A percentile compares a stretch with the other conserved stretches of the same genome.
phyloP scores from a whole-genome alignment of 2,113 vertebrate genomes.

The Candoia aspera region DNA sequence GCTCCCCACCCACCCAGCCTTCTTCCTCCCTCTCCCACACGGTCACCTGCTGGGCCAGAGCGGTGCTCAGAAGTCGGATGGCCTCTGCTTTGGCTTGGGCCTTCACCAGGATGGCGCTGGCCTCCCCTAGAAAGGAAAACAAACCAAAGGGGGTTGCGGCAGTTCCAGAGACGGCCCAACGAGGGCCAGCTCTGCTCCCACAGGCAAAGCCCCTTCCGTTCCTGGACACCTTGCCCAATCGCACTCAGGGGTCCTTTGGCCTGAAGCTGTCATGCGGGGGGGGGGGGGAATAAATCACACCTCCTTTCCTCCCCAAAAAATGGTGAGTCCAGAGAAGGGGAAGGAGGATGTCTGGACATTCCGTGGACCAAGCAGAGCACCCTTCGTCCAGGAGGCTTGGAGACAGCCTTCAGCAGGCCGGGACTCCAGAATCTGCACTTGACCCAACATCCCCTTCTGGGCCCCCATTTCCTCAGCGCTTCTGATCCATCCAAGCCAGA shows the following conservation, averaged over 20 bases:
- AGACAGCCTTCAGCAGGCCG: too few relatives aligned
- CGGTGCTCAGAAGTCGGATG: conserved; percentile 85
- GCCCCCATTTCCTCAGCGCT: too few relatives aligned
- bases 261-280: background rate
- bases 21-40: background rate
- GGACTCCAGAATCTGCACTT: too few relatives aligned
- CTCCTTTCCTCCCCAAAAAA: background rate
- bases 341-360: background rate
- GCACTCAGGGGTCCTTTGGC: background rate
- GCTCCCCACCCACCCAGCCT: rapidly evolving
- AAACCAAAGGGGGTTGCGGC: background rate
- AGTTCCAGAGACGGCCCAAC: too few relatives aligned
- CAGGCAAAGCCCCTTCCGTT: background rate
- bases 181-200: background rate
- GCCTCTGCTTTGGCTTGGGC: conserved; percentile 92
- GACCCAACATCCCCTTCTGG: background rate
- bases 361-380: background rate
- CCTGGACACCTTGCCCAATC: background rate
- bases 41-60: conserved; percentile 84
- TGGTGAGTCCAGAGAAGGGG: background rate
- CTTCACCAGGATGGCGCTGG: conserved; percentile 87
- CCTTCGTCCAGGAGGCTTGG: background rate
- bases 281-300: background rate
- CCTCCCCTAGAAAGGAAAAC: conserved; percentile 79
- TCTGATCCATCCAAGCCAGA: background rate